Evolutionary conservation across 2,113 vertebrate genomes (phyloP), one percentile per base, ranked within the genome.

Genomic region (Lethenteron camtschaticum): DNA sequence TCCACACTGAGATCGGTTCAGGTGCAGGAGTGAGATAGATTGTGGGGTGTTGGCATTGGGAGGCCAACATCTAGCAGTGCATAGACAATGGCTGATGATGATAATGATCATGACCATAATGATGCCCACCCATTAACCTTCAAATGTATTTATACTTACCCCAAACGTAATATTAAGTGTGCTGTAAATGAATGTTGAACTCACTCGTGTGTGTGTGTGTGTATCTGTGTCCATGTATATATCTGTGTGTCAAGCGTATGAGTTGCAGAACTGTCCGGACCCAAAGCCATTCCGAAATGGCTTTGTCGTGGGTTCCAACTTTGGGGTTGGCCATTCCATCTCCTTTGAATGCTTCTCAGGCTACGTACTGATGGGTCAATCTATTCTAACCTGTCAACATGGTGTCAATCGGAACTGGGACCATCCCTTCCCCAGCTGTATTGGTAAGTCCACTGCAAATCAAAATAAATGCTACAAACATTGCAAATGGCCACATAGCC

Each of bases 321-420:
- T 81, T 79, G 95, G 90, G 2, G 94, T 99, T 1, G 94, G 94
- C 55, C 94, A 99, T 73, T 96, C 94, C 18, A 90, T 99, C 78
- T 94, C 92, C 58, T 99, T 99, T 0, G 90, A 96, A 78, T 99
- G 94, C 70, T 81, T 87, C 59, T 84, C 87, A 1, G 94, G 94
- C 10, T 99, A 86, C 78, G 87, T 86, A 2, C 82, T 99, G 3
- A 81, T 79, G 68, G 94, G 94, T 11, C 81, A 90, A 60, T 81
- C 89, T 1, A 87, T 99, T 75, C 85, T 99, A 68, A 96, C 90
- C 10, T 99, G 94, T 70, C 86, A 91, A 70, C 94, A 99, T 0
- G 94, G 94, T 70, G 90, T 86, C 75, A 94, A 88, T 56, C 85
- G 92, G 73, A 96, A 87, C 78, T 99, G 94, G 94, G 92, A 96